Evolutionary conservation across 2,797 vertebrate species (phyloP), one percentile per base, ranked within the genome.

Genomic region (Anabacerthia variegaticeps): DNA sequence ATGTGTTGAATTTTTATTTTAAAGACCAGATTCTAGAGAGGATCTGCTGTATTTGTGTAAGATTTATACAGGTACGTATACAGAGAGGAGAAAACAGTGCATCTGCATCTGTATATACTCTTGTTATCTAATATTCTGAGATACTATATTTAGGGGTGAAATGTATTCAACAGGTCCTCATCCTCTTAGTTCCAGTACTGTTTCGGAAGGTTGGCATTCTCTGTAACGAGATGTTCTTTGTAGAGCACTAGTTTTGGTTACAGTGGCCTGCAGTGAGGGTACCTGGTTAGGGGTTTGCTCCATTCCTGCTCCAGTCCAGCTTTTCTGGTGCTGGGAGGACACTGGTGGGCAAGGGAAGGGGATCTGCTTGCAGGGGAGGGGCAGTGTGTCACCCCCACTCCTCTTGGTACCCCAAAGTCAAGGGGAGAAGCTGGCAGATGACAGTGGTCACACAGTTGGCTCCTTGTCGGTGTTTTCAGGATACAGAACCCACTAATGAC

Each of bases 181-280:
- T 32, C 20, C 41, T 26, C 72, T 36, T 9, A 14, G 36, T 21
- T 21, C 2, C 59, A 32, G 41, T 2, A 9, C 2, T 41, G n/a
- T 15, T 51, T 39, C 0, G 1, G 46, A 5, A 68, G 4, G 28
- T 0, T 46, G n/a, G 5, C 34, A 4, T 61, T 73, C 43, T 23
- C n/a, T 39, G 19, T 19, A 21, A 7, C 6, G 1, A 1, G 9
- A 28, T 4, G 41, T 4, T 37, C 1, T 27, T 61, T 69, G 12
- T 7, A 0, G 4, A 24, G 48, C 4, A 44, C 27, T 27, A 20
- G 24, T 3, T 30, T 14, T 44, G 49, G 37, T 8, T 22, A 26
- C 36, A 18, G 66, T 2, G 81, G 6, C n/a, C 34, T 37, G 23
- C 56, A 21, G 10, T 2, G 27, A 3, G 36, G 2, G 3, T 28